Base-by-base conservation (phyloP, 2,888 invertebrate genomes). In the Platycheirus albimanus region DNA sequence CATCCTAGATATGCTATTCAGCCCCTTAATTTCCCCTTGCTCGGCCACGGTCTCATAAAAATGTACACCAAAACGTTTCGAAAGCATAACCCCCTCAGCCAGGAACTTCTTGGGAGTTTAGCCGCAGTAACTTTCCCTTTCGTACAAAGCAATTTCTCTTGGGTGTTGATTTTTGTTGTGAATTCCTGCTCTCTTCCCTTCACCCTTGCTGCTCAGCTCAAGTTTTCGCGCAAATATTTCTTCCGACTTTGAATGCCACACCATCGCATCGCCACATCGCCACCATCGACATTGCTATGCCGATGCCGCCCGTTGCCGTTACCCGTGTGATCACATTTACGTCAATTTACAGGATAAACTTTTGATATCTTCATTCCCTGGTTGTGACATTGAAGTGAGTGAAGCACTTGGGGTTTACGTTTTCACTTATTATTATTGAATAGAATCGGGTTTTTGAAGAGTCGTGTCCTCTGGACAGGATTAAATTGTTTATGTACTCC, bases 281-380 rank as follows among this genome's bases (percentile, higher is more conserved):
- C 13, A 11, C 24, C 36, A 5, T 1, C 38, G 3, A 8, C 51
- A 19, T 0, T 8, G 1, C 8, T 5, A 19, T 17, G 51, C 28
- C 30, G 51, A n/a, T 24, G 3, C 51, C 10, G 1, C 8, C 3
- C 24, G n/a, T 2, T 4, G 17, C 19, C 38, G 11, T 11, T n/a
- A 5, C 49, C 61, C 43, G 56, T 78, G 49, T 54, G 56, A 67
- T 67, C 78, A 63, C 63, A 72, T 74, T 83, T 74, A 78, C 19
- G 83, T 83, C 83, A 78, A 78, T 78, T 83, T 78, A 58, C 67
- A 64, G 72, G 78, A 83, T 69, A 77, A 83, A 83, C 63, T 83
- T 83, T 56, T 83, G 78, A 78, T 78, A 78, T 69, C 83, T 69
- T 74, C 72, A 36, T 47, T 72, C 67, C 36, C 83, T 83, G 83